phyloP scores from a whole-genome alignment of 2,888 invertebrate species.

The Hypolimnas misippus region DNA sequence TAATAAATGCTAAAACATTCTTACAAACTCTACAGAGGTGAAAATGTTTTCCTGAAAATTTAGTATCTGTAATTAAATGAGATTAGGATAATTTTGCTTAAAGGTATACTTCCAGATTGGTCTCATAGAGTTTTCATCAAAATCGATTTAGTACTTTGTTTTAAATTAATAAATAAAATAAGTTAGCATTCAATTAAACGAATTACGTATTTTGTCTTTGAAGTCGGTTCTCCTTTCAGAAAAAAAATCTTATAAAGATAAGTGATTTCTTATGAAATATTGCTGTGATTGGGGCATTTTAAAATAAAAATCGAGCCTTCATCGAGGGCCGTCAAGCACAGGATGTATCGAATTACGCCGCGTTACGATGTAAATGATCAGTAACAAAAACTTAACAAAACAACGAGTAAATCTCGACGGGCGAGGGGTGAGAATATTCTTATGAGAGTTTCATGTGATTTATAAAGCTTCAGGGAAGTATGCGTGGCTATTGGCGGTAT shows the following conservation, averaged over 20 bases:
- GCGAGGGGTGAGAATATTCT: constrained; percentile 78
- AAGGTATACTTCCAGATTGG: too few species aligned
- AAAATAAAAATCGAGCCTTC: constrained; percentile 46
- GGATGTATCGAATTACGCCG: constrained; percentile 81
- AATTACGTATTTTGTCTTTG: too few species aligned
- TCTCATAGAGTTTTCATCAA: too few species aligned
- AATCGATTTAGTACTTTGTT: too few species aligned
- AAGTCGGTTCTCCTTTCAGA: too few species aligned
- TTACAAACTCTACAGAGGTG: too few species aligned
- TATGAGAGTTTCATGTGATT: constrained; percentile 70
- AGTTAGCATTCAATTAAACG: too few species aligned
- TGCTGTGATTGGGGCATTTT: constrained; percentile 25
- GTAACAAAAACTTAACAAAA: constrained; percentile 68
- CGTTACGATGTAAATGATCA: constrained; percentile 79
- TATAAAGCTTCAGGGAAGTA: constrained; percentile 78
- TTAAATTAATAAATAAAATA: too few species aligned
- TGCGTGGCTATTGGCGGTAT: constrained; percentile 49
- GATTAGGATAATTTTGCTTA: too few species aligned
- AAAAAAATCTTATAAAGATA: not conserved
- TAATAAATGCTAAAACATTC: too few species aligned
- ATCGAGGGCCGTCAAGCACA: constrained; percentile 64
- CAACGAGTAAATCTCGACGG: constrained; percentile 57
- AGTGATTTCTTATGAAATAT: not conserved
- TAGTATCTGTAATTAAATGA: too few species aligned
- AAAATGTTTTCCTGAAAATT: too few species aligned